phyloP scores from a whole-genome alignment of 2,113 vertebrate genomes.

The Herpetotheres cachinnans region DNA sequence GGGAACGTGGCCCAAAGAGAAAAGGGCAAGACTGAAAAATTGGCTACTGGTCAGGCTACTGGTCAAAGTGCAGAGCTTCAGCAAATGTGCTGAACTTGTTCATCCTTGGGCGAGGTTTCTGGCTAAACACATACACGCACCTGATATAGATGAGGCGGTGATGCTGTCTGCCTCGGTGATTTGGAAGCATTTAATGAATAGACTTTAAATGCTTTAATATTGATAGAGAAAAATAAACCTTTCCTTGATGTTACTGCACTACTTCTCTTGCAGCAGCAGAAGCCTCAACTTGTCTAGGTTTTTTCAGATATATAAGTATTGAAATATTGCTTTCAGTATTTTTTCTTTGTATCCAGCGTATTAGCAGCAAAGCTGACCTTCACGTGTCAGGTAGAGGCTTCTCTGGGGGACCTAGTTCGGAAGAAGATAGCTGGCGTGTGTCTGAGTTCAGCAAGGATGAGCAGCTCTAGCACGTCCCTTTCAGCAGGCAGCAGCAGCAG shows the following conservation, averaged over 20 bases:
- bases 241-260: neutral
- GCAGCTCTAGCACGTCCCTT: neutral
- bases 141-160: rapidly evolving
- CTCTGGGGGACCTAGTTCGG: neutral
- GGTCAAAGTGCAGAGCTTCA: neutral
- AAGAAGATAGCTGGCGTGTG: rapidly evolving
- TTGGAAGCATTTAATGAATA: neutral
- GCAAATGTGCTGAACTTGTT: neutral
- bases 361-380: neutral
- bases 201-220: neutral
- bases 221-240: neutral
- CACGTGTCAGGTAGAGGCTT: neutral
- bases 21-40: neutral
- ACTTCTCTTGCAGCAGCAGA: neutral
- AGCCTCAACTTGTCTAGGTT: neutral
- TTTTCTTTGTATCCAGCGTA: neutral
- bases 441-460: neutral
- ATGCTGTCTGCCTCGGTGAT: neutral
- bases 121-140: too few relatives aligned
- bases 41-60: neutral
- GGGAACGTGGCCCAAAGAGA: neutral
- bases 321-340: neutral
- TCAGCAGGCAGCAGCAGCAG: neutral
- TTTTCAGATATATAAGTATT: neutral
- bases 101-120: neutral